Evolutionary conservation across 2,888 invertebrate species (phyloP).

Genomic region (Cantharis nigra): DNA sequence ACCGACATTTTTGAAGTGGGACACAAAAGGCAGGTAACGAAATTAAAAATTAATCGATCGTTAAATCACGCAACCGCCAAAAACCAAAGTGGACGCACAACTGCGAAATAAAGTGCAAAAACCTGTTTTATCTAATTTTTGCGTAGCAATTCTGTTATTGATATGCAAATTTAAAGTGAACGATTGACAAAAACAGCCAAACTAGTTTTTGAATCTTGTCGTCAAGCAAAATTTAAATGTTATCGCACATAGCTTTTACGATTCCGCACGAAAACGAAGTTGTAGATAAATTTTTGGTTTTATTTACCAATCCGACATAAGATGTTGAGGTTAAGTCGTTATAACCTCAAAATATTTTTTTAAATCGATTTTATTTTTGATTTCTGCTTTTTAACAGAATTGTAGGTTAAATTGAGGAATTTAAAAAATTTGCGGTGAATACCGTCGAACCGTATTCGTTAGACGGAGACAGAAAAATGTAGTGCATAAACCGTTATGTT

Average conservation of each 20-base stretch:
- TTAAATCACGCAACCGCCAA: slow-evolving; percentile 14
- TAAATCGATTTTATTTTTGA: background rate
- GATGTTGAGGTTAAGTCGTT: background rate
- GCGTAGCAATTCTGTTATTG: background rate
- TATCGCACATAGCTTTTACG: background rate
- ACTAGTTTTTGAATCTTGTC: background rate
- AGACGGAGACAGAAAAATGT: background rate
- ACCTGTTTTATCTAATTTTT: background rate
- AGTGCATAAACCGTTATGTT: background rate
- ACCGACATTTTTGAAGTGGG: slow-evolving; percentile 56
- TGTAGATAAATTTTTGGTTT: background rate
- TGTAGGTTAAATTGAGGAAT: background rate
- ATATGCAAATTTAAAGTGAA: background rate
- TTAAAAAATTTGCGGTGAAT: background rate
- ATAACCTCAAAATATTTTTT: background rate
- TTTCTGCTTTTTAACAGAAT: background rate
- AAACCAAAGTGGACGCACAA: background rate
- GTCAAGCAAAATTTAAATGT: background rate
- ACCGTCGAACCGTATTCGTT: background rate
- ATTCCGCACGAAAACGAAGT: background rate
- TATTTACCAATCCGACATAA: background rate
- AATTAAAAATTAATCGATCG: slow-evolving; percentile 29
- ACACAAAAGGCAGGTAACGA: slow-evolving; percentile 6
- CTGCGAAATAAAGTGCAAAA: background rate
- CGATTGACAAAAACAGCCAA: background rate